phyloP scores from a whole-genome alignment of 1,140 invertebrate species.

The Nasonia vitripennis region DNA sequence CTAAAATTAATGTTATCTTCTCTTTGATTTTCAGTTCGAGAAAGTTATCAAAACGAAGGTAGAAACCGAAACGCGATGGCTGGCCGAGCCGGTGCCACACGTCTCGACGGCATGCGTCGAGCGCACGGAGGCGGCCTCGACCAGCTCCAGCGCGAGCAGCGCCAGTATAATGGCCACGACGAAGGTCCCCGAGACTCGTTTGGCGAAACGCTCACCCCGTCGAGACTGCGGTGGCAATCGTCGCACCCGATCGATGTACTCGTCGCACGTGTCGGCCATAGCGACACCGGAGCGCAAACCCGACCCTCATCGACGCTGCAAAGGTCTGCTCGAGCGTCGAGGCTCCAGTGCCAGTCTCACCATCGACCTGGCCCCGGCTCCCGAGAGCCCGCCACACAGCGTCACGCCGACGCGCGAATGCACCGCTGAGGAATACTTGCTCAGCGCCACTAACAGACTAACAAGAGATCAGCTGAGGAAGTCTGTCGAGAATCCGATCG shows the following conservation, averaged over 20 bases:
- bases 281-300: constrained; percentile 31
- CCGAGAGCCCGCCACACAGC: constrained; percentile 73
- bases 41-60: constrained; percentile 33
- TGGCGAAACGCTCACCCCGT: constrained; percentile 9
- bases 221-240: constrained; percentile 24
- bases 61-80: constrained; percentile 46
- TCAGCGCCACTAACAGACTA: constrained; percentile 79
- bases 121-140: not conserved
- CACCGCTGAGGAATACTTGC: constrained; percentile 79
- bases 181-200: constrained; percentile 4
- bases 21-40: constrained; percentile 29
- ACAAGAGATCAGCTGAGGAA: constrained; percentile 84
- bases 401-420: constrained; percentile 74
- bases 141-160: not conserved
- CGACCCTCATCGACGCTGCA: constrained; percentile 75
- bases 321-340: constrained; percentile 84
- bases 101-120: constrained; percentile 41
- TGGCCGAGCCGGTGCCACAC: constrained; percentile 16
- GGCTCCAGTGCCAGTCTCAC: constrained; percentile 92
- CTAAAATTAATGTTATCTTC: not conserved
- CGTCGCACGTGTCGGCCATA: constrained; percentile 38
- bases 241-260: constrained; percentile 43
- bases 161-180: constrained; percentile 30
- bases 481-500: constrained; percentile 74
- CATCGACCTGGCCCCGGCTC: constrained; percentile 76